A percentile compares a stretch with the other conserved stretches of the same genome.
Conservation (phyloP, 2,797 vertebrate genomes). For the Sebastes goodei region DNA sequence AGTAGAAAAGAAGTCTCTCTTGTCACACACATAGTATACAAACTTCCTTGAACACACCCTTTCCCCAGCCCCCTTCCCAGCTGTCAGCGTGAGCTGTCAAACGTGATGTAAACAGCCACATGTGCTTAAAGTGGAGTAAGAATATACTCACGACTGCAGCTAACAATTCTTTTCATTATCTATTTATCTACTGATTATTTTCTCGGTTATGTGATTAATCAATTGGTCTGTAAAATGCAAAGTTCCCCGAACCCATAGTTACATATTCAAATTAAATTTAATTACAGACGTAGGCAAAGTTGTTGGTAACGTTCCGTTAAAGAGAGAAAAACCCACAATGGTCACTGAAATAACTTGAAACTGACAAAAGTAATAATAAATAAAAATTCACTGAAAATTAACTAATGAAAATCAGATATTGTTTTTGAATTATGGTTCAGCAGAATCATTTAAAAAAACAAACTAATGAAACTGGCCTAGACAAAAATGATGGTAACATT, state of each 20-base stretch:
- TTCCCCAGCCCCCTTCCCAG: not conserved
- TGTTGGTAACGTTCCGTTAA: too few species aligned
- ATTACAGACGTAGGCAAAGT: too few species aligned
- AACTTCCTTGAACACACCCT: not conserved
- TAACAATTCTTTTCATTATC: not conserved
- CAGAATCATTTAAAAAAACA: too few species aligned
- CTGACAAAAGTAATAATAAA: too few species aligned
- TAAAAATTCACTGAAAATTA: too few species aligned
- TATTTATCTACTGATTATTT: not conserved
- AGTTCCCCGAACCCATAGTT: not conserved
- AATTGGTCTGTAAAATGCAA: not conserved
- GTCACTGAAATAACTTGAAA: too few species aligned
- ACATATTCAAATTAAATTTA: too few species aligned
- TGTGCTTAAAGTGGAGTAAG: conserved; percentile 6
- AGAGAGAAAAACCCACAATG: too few species aligned
- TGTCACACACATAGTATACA: not conserved
- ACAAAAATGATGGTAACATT: too few species aligned
- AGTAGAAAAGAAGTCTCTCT: not conserved
- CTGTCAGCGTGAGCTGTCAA: conserved; percentile 10
- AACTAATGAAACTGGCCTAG: too few species aligned
- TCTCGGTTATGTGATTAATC: not conserved
- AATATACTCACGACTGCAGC: not conserved
- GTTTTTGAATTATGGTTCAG: too few species aligned
- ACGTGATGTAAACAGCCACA: conserved; percentile 13
- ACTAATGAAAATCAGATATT: too few species aligned